Percentiles rank a stretch among this genome's conserved stretches.
Evolutionary conservation across 1,140 invertebrate genomes (phyloP).

Genomic region (Musca domestica): DNA sequence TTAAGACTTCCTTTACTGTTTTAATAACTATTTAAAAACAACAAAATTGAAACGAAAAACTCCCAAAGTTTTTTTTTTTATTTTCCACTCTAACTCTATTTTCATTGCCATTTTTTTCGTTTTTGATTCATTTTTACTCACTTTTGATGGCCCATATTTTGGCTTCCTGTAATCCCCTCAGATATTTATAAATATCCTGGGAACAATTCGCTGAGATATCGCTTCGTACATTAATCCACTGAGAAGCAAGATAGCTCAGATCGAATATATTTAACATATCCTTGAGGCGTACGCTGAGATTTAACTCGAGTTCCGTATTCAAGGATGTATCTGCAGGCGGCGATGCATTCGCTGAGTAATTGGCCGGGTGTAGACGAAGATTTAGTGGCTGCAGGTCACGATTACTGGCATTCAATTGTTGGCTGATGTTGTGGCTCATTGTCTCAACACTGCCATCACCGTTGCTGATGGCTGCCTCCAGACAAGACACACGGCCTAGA

Average conservation of each 20-base stretch:
- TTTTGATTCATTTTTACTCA: slow-evolving; percentile 53
- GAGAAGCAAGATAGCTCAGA: slow-evolving; percentile 54
- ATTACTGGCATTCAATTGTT: not conserved
- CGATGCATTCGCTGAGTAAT: not conserved
- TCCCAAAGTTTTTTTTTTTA: too few species aligned
- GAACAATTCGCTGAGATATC: slow-evolving; percentile 55
- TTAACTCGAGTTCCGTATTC: slow-evolving; percentile 31
- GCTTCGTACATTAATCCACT: slow-evolving; percentile 54
- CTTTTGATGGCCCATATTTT: slow-evolving; percentile 73
- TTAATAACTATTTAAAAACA: not conserved
- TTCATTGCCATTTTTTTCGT: not conserved
- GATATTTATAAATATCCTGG: slow-evolving; percentile 63
- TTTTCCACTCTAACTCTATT: not conserved
- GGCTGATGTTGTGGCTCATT: not conserved
- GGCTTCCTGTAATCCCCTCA: slow-evolving; percentile 61
- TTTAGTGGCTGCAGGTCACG: not conserved
- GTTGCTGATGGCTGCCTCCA: slow-evolving; percentile 1
- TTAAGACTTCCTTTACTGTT: not conserved
- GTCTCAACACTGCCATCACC: not conserved
- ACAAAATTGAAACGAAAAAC: not conserved
- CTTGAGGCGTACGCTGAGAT: slow-evolving; percentile 54
- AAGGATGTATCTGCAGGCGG: not conserved
- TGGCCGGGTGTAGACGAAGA: slow-evolving; percentile 1
- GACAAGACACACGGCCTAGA: slow-evolving; percentile 1
- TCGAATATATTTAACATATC: slow-evolving; percentile 59